Base-by-base conservation (phyloP, 2,113 vertebrate genomes). In the Telmatochromis sp. region DNA sequence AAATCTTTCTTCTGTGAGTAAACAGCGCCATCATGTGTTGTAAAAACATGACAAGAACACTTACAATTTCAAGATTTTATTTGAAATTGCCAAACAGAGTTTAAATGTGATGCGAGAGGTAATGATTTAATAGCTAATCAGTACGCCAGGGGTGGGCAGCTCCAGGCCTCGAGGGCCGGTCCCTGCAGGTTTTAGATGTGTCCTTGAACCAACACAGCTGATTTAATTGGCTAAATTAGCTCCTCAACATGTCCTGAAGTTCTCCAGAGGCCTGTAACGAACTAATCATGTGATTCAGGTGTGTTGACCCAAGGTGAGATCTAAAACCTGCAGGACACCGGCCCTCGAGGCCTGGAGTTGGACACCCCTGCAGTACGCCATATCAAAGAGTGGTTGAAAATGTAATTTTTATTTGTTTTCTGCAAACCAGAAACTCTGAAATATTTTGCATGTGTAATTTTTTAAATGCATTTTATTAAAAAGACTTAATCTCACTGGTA, bases 161-260 rank as follows among this genome's bases (percentile, higher is more conserved):
- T 19, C 17, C 47, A 51, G 47, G 4, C 47, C 0, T 9, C 47
- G 4, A 51, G 4, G 8, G 50, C 2, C 1, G 15, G 45, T 51
- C 17, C 4, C 4, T 51, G 17, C 50, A 51, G 50, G 17, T 51
- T 19, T 19, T 51, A 19, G 17, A 51, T 1, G 4, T 51, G 50
- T 19, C 50, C 8, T 51, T 5, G 8, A n/a, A 5, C 17, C 50
- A n/a, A 0, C 50, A 51, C 4, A 51, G 50, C 8, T 51, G 50
- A 3, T 51, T 3, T 9, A 51, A 3, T 0, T 51, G 17, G 1
- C 0, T 51, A 51, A 51, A 51, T 19, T 1, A 51, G 0, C 50
- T 9, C 50, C 50, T n/a, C 50, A 19, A 51, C 50, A 1, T 51
- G 5, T 51, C 50, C 0, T n/a, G 50, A 0, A n/a, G 50, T n/a